phyloP scores from a whole-genome alignment of 2,888 invertebrate species.

The Caenorhabditis zanzibari region DNA sequence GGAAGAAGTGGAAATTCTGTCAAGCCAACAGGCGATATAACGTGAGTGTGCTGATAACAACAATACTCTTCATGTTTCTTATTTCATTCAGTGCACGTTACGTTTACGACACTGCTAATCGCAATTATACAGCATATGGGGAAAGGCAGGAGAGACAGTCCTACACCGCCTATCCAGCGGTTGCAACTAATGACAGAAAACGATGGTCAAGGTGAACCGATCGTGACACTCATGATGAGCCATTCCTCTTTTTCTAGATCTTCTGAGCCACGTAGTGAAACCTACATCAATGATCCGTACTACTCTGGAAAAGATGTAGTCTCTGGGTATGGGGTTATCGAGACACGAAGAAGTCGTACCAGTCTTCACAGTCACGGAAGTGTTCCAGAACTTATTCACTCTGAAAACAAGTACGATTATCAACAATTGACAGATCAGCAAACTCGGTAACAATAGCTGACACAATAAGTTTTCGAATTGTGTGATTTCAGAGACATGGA shows the following conservation, averaged over 20 bases:
- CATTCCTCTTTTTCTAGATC: conserved; percentile 19
- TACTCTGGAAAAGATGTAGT: conserved; percentile 56
- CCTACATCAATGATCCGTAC: conserved; percentile 62
- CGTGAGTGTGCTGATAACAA: conserved; percentile 49
- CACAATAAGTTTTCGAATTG: neutral
- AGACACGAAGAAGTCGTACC: conserved; percentile 55
- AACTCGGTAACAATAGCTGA: conserved; percentile 13
- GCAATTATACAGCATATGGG: conserved; percentile 59
- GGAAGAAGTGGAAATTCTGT: conserved; percentile 60
- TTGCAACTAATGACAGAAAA: conserved; percentile 43
- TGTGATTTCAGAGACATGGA: conserved; percentile 20
- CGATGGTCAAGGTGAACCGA: conserved; percentile 53
- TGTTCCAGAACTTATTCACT: conserved; percentile 64
- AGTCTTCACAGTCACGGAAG: conserved; percentile 62
- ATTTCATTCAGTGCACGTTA: conserved; percentile 55
- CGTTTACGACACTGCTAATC: conserved; percentile 62
- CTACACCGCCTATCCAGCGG: conserved; percentile 35
- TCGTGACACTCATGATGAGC: neutral
- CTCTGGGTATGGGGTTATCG: conserved; percentile 58
- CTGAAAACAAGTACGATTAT: conserved; percentile 67
- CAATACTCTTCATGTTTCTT: neutral
- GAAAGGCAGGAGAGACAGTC: conserved; percentile 45
- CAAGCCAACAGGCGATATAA: conserved; percentile 58
- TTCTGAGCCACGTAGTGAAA: conserved; percentile 64
- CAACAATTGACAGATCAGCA: conserved; percentile 51